phyloP scores from a whole-genome alignment of 2,888 invertebrate species.

The Erebia ligea region DNA sequence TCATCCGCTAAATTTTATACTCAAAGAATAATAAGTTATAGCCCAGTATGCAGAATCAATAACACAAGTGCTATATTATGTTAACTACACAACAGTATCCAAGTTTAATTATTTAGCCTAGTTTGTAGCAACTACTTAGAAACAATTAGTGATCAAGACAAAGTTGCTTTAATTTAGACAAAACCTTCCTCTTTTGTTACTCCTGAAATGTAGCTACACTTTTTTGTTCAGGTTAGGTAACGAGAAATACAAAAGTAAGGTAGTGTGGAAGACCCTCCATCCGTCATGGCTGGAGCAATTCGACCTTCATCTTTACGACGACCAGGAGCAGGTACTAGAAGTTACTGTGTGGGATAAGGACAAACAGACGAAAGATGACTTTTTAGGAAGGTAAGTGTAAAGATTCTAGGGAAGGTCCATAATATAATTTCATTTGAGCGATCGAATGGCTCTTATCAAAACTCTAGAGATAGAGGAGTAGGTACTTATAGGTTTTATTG shows the following conservation, averaged over 20 bases:
- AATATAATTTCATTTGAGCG: neutral
- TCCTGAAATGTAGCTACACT: neutral
- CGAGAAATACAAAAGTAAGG: constrained; percentile 98
- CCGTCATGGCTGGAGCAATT: constrained; percentile 99
- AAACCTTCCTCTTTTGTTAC: neutral
- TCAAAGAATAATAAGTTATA: too few species aligned
- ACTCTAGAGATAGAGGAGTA: too few species aligned
- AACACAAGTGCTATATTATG: too few species aligned
- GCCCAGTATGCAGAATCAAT: too few species aligned
- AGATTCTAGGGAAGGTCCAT: neutral
- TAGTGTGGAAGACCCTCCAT: constrained; percentile 91
- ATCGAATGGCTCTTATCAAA: too few species aligned
- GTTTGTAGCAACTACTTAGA: too few species aligned
- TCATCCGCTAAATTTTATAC: too few species aligned
- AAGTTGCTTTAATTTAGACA: neutral
- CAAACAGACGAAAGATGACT: constrained; percentile 91
- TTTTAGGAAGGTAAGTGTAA: constrained; percentile 87
- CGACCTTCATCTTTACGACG: constrained; percentile 97
- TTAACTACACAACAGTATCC: too few species aligned
- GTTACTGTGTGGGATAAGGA: constrained; percentile 96
- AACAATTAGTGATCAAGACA: neutral
- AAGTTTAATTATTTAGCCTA: too few species aligned
- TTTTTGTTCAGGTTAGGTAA: constrained; percentile 89
- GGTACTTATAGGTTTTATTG: too few species aligned
- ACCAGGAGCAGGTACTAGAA: constrained; percentile 95